Base-by-base conservation (phyloP, 2,797 vertebrate genomes). In the Aotus griseimembra region DNA sequence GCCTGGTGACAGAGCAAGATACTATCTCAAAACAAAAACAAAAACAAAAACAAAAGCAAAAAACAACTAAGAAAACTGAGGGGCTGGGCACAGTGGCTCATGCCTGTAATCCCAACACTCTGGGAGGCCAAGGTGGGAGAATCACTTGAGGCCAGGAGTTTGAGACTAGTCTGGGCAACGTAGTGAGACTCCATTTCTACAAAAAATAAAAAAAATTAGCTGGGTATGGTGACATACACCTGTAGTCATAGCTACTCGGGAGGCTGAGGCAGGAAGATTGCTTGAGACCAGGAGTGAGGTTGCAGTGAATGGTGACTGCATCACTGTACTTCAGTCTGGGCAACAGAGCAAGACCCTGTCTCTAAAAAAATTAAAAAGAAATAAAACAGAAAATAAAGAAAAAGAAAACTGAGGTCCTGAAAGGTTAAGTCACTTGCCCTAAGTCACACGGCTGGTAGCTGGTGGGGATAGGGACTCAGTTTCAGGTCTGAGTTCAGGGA, bases 391-490 rank as follows among this genome's bases (percentile, higher is more conserved):
- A 70, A 70, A 36, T 64, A 36, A 70, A 70, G 17, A 72, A 64
- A 36, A 70, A 70, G 17, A 72, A 64, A 33, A 64, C 28, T 0
- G 57, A 72, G 17, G 39, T 28, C 44, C 50, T 50, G 67, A 28
- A 44, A 19, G 46, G 33, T 15, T 28, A n/a, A 30, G 10, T n/a
- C 75, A 6, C 33, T 33, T 2, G 57, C 80, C 58, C 44, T 46
- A 61, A 48, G 84, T 26, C 82, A 46, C 81, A 58, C 30, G 61
- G 76, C 81, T 61, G 57, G n/a, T 2, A 20, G 24, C 50, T n/a
- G 41, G 30, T 1, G 33, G 48, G 6, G 6, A 7, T 0, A 5
- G n/a, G 10, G 73, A n/a, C 8, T 9, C 22, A 6, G 61, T 64
- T 24, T 44, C 33, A 41, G 0, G 22, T 13, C 17, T 12, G 19